Evolutionary conservation across 2,888 invertebrate genomes (phyloP), one percentile per base, ranked within the genome.

Genomic region (Eubasilissa splendida): DNA sequence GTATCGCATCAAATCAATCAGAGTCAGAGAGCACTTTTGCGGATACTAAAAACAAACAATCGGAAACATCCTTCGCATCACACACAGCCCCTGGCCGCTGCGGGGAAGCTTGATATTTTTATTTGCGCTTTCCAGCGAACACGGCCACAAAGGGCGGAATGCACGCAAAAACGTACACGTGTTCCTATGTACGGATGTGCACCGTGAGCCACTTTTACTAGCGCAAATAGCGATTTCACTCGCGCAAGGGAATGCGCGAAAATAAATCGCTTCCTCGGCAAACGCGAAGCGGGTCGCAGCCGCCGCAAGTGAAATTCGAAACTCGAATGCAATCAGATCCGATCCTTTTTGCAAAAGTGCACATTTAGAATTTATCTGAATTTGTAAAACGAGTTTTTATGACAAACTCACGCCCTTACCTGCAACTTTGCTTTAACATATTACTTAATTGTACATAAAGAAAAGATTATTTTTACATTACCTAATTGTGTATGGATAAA

Each of bases 261-360:
- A 76, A 65, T 65, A 65, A 33, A 65, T 76, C 65, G 54, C 63
- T 76, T 76, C 65, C 53, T 12, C 31, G 53, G n/a, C 76, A 63
- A 65, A 52, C 65, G 76, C 52, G 54, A 7, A 58, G 53, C 10
- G 50, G 14, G 60, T 7, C 60, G 12, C 2, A 8, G 11, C 63
- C 31, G 22, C 22, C 11, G 10, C 3, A 9, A 1, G 22, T 60
- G 11, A 42, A 42, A 42, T 2, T 42, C 42, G 4, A 7, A 42
- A 7, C 42, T 42, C 42, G 42, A 42, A 7, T 42, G 42, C 42
- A 42, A 42, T 42, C 42, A 42, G 42, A 42, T 4, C 42, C 42
- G 42, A 42, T 4, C 42, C 42, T 42, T 42, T 7, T 42, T 2
- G 42, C 42, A 42, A 42, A 42, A 42, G 42, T 42, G 42, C 42